Evolutionary conservation across 92 coral and sea anemone species (phyloP).

Genomic region (Siderastrea radians): DNA sequence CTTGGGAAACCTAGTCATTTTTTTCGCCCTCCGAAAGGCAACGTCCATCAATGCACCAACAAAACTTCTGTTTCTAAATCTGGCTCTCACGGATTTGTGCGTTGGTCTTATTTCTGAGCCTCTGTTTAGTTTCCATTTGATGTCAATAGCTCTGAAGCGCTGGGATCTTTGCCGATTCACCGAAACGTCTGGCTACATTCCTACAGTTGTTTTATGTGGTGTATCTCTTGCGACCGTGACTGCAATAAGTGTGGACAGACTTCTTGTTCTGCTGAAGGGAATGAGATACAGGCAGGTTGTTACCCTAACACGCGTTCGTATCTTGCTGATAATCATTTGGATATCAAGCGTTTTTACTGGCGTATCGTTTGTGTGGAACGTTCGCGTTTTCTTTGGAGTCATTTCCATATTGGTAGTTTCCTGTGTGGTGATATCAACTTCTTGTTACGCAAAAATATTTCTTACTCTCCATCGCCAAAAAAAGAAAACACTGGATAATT

Average conservation of each 20-base stretch:
- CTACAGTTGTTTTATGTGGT: not conserved
- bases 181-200: constrained; percentile 16
- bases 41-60: constrained; percentile 22
- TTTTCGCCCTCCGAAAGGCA: constrained; percentile 5
- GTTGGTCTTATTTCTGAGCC: constrained; percentile 20
- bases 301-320: constrained; percentile 19
- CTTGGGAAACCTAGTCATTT: not conserved
- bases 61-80: constrained; percentile 18
- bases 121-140: not conserved
- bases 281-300: constrained; percentile 23
- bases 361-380: constrained; percentile 3
- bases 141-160: constrained; percentile 13
- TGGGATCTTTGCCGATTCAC: constrained; percentile 18
- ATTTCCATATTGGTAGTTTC: not conserved
- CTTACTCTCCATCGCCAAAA: not conserved
- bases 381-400: constrained; percentile 3
- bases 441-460: constrained; percentile 24
- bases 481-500: not conserved
- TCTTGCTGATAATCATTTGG: not conserved
- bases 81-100: constrained; percentile 32
- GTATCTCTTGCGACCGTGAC: constrained; percentile 12
- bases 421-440: constrained; percentile 1
- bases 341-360: not conserved
- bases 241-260: constrained; percentile 40
- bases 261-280: constrained; percentile 18